Evolutionary conservation across 1,140 invertebrate species (phyloP).

Genomic region (Pteromalus puparum): DNA sequence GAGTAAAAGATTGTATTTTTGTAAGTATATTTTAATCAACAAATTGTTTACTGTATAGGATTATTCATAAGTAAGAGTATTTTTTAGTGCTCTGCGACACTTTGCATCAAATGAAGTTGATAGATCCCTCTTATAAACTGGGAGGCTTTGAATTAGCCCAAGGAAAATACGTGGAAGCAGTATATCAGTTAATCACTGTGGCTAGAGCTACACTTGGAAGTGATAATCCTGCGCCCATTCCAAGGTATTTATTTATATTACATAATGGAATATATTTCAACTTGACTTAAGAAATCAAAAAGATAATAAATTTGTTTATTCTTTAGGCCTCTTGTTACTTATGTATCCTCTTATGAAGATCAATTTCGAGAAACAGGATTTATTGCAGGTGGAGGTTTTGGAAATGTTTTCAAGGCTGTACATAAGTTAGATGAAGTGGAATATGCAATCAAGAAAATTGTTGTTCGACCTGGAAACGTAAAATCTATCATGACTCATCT

Average conservation of each 20-base stretch:
- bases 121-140: constrained; percentile 81
- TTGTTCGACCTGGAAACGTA: constrained; percentile 78
- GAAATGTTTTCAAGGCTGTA: constrained; percentile 79
- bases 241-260: constrained; percentile 54
- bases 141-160: constrained; percentile 81
- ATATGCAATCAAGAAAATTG: constrained; percentile 90
- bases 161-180: constrained; percentile 79
- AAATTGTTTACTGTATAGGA: background rate
- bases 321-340: constrained; percentile 33
- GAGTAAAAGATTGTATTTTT: constrained; percentile 78
- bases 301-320: background rate
- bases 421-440: constrained; percentile 84
- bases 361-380: constrained; percentile 82
- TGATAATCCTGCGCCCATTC: constrained; percentile 65
- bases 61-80: constrained; percentile 40
- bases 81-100: constrained; percentile 79
- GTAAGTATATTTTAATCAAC: constrained; percentile 56
- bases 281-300: background rate
- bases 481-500: constrained; percentile 79
- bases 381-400: constrained; percentile 87
- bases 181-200: constrained; percentile 78
- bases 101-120: constrained; percentile 80
- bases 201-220: constrained; percentile 71
- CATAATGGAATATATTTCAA: background rate
- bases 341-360: constrained; percentile 41